Evolutionary conservation across 2,113 vertebrate genomes (phyloP).

Genomic region (Apus apus): DNA sequence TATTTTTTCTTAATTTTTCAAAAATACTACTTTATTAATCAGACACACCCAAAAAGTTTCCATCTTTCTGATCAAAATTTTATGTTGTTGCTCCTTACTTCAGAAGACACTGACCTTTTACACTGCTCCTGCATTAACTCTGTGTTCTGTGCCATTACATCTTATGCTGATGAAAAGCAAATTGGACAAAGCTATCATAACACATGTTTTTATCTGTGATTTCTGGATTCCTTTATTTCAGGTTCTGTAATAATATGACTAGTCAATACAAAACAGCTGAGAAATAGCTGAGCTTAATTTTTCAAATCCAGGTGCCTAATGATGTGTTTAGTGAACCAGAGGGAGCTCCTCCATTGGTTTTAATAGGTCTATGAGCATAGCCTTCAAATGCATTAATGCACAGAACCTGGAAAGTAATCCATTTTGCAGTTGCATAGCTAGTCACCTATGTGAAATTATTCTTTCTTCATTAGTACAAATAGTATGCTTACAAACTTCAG

Average conservation of each 20-base stretch:
- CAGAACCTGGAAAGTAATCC: background rate
- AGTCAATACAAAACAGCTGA: background rate
- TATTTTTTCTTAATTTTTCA: background rate
- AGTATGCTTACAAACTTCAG: background rate
- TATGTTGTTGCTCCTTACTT: background rate
- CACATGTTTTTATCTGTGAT: background rate
- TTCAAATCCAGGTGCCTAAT: background rate
- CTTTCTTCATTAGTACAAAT: background rate
- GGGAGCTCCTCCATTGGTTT: background rate
- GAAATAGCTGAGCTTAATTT: background rate
- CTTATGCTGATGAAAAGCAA: background rate
- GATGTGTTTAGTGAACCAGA: background rate
- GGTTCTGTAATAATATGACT: background rate
- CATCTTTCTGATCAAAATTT: background rate
- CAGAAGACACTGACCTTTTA: background rate
- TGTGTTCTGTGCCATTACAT: rapidly evolving
- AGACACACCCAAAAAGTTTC: background rate
- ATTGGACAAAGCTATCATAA: background rate
- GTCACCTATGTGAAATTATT: background rate
- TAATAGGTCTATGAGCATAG: background rate
- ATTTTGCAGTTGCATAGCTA: background rate
- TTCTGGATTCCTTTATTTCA: background rate
- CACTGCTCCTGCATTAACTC: background rate
- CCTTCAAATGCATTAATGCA: background rate
- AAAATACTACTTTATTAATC: background rate